phyloP scores from a whole-genome alignment of 2,113 vertebrate genomes.

The Epinephelus moara region DNA sequence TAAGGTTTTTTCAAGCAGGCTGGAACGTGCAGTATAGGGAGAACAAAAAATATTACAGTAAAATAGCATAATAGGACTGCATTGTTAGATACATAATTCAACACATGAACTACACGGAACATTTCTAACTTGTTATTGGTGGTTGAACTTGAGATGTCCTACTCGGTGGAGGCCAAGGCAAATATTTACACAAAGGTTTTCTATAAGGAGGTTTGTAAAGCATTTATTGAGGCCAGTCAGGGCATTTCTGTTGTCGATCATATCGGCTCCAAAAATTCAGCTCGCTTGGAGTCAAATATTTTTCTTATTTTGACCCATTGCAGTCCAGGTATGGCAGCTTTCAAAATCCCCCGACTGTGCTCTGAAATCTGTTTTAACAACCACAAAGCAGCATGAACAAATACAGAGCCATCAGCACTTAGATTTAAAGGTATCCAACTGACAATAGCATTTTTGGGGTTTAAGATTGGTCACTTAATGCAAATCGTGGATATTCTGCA shows the following conservation, averaged over 20 bases:
- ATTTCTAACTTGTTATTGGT: neutral
- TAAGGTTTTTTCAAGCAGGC: neutral
- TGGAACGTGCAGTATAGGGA: neutral
- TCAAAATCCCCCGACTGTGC: conserved; percentile 4
- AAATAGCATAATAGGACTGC: neutral
- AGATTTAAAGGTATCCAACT: neutral
- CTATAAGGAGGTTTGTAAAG: neutral
- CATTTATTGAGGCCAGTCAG: neutral
- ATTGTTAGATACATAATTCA: neutral
- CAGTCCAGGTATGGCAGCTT: conserved; percentile 4
- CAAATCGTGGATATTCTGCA: neutral
- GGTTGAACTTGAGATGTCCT: neutral
- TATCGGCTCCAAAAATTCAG: neutral
- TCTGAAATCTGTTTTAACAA: neutral
- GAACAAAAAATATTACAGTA: neutral
- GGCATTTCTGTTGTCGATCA: neutral
- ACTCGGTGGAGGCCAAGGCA: neutral
- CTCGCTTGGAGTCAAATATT: neutral
- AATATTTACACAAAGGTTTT: conserved; percentile 33
- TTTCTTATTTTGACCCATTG: neutral
- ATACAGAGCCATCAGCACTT: neutral
- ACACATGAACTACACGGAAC: neutral
- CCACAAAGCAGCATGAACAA: neutral
- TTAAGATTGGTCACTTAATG: neutral
- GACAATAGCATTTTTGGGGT: neutral